phyloP scores from a whole-genome alignment of 1,140 invertebrate species.

The Temnothorax curvispinosus region DNA sequence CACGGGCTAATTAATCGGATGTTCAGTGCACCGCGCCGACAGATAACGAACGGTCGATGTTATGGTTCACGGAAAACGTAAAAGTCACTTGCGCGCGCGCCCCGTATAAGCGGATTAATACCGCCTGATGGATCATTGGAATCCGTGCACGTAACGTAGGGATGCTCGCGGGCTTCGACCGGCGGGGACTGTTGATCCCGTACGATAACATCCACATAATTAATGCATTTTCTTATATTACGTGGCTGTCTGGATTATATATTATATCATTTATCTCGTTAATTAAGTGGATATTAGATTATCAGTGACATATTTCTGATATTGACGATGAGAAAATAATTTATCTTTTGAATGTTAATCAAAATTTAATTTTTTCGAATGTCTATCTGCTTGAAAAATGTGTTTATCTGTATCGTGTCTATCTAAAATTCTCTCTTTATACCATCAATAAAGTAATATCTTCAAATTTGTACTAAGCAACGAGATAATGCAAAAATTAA shows the following conservation, averaged over 20 bases:
- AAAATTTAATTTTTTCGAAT: not conserved
- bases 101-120: conserved; percentile 54
- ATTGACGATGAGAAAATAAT: not conserved
- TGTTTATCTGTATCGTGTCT: not conserved
- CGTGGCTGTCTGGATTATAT: not conserved
- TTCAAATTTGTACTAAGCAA: not conserved
- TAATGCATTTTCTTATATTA: conserved; percentile 45
- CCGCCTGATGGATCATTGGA: conserved; percentile 54
- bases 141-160: conserved; percentile 36
- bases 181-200: conserved; percentile 16
- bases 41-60: conserved; percentile 59
- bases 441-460: not conserved
- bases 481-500: not conserved
- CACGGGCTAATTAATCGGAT: conserved; percentile 60
- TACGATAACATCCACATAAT: conserved; percentile 44
- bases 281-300: not conserved
- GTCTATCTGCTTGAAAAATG: not conserved
- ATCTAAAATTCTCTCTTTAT: not conserved
- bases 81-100: conserved; percentile 45
- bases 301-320: not conserved
- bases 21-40: conserved; percentile 7
- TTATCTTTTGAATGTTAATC: not conserved
- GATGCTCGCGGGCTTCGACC: not conserved
- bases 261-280: not conserved
- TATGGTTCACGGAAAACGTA: conserved; percentile 56